phyloP scores from a whole-genome alignment of 2,797 vertebrate species.

The Melanogrammus aeglefinus region DNA sequence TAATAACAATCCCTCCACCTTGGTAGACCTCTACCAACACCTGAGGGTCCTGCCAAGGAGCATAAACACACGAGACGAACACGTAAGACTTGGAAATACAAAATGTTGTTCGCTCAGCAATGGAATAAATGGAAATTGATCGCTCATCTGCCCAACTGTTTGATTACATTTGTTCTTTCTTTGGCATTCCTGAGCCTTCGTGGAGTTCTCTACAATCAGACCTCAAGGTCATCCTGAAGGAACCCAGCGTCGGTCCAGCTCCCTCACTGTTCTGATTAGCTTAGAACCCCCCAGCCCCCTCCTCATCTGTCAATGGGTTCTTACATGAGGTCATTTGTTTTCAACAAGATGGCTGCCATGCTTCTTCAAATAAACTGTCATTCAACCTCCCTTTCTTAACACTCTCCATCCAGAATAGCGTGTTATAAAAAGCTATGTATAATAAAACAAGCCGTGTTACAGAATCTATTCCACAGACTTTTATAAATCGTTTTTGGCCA shows the following conservation, averaged over 20 bases:
- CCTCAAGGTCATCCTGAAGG: slow-evolving; percentile 33
- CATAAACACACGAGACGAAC: slow-evolving; percentile 11
- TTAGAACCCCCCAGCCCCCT: slow-evolving; percentile 25
- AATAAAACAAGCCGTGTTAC: slow-evolving; percentile 25
- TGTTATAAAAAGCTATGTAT: slow-evolving; percentile 30
- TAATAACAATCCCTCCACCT: slow-evolving; percentile 49
- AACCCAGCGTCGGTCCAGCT: slow-evolving; percentile 43
- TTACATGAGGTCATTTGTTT: slow-evolving; percentile 45
- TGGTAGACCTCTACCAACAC: slow-evolving; percentile 33
- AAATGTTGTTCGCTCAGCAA: slow-evolving; percentile 20
- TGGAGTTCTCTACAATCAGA: slow-evolving; percentile 33
- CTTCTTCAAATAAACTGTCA: slow-evolving; percentile 42
- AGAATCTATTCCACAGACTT: slow-evolving; percentile 24
- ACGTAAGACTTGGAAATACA: neutral
- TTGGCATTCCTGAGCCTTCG: slow-evolving; percentile 31
- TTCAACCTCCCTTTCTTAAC: slow-evolving; percentile 31
- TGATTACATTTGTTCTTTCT: slow-evolving; percentile 19
- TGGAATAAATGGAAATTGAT: slow-evolving; percentile 12
- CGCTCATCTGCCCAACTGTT: neutral
- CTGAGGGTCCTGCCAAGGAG: slow-evolving; percentile 23
- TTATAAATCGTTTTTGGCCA: slow-evolving; percentile 29
- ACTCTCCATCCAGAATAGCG: slow-evolving; percentile 18
- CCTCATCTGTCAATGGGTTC: slow-evolving; percentile 33
- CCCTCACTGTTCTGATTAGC: slow-evolving; percentile 32
- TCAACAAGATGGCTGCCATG: slow-evolving; percentile 30